Conservation (phyloP, 2,113 vertebrate genomes). For the Microtus montanus region DNA sequence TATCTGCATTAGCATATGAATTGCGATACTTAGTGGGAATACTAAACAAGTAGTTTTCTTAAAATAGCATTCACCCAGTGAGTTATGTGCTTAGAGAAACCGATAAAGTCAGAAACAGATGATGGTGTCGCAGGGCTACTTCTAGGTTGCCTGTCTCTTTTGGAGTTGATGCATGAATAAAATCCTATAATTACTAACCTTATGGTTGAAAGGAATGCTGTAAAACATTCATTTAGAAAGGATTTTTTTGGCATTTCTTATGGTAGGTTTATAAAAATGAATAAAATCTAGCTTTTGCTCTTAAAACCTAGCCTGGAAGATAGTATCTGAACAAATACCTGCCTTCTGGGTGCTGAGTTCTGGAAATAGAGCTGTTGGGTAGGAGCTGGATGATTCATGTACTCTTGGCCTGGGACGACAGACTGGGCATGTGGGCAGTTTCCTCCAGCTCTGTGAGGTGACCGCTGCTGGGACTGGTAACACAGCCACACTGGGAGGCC, state of each 20-base stretch:
- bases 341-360: neutral
- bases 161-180: slow-evolving; percentile 38
- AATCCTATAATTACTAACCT: neutral
- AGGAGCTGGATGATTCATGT: neutral
- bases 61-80: neutral
- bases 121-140: neutral
- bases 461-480: neutral
- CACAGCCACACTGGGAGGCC: neutral
- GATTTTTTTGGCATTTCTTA: neutral
- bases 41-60: slow-evolving; percentile 28
- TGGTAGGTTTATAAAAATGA: neutral
- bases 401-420: neutral
- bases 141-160: neutral
- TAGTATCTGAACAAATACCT: neutral
- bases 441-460: accelerated
- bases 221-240: neutral
- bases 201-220: neutral
- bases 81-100: neutral
- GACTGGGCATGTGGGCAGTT: neutral
- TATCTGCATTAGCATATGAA: neutral
- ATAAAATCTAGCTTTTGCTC: neutral
- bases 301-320: neutral
- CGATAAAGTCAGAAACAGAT: neutral
- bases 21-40: neutral
- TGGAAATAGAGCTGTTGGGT: neutral